Conservation (phyloP, 2,113 vertebrate genomes). For the Psephotus haematonotus region DNA sequence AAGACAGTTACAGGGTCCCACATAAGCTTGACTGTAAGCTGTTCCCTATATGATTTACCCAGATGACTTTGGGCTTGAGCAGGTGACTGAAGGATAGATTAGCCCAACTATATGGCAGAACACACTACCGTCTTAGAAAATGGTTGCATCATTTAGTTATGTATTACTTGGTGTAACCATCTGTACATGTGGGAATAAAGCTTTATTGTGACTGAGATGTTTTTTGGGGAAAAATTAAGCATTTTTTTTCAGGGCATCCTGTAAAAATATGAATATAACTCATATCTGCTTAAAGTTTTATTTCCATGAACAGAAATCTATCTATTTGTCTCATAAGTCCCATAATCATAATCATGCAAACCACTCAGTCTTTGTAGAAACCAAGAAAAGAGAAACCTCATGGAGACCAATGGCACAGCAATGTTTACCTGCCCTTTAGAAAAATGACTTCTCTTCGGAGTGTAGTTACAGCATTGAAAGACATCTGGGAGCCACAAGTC, state of each 20-base stretch:
- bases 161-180: background rate
- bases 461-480: slow-evolving; percentile 83
- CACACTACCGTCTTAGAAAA: background rate
- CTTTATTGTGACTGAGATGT: background rate
- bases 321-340: background rate
- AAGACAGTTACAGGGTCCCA: background rate
- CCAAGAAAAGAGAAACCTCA: background rate
- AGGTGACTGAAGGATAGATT: background rate
- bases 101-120: background rate
- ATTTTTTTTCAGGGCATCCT: background rate
- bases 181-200: background rate
- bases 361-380: background rate
- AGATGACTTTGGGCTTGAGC: background rate
- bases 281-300: background rate
- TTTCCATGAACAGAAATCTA: background rate
- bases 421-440: slow-evolving; percentile 88
- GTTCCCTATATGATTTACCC: background rate
- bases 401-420: background rate
- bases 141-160: background rate
- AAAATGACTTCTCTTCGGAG: slow-evolving; percentile 85
- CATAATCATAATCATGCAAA: background rate
- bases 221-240: background rate
- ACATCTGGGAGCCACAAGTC: slow-evolving; percentile 77
- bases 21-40: background rate
- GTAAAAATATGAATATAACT: background rate